These are phyloP conservation scores for Squalus acanthias DNA, from an alignment of 2,797 vertebrate genomes.

Conservation along the genomic window DNA sequence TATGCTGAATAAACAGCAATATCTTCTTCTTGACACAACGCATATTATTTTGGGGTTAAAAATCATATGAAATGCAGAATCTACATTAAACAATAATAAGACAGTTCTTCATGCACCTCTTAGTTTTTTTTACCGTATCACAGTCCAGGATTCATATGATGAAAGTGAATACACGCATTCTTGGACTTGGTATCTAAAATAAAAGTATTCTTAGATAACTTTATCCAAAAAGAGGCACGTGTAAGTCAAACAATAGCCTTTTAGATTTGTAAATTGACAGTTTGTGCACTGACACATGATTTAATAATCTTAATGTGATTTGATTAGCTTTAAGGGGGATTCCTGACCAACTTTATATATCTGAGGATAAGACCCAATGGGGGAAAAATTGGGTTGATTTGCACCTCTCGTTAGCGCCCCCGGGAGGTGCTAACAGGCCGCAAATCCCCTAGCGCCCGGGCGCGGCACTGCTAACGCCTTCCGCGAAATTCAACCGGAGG, in stretches of 20 bases:
- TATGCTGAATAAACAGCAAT: not conserved
- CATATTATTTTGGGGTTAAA: not conserved
- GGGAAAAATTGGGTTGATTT: no score
- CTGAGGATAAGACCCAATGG: not conserved
- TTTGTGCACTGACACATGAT: not conserved
- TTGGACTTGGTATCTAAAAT: not conserved
- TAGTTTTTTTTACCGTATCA: not conserved
- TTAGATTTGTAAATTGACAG: not conserved
- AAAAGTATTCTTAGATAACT: not conserved
- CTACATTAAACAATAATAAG: not conserved
- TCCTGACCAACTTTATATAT: not conserved
- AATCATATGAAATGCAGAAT: not conserved
- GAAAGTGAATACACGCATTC: not conserved
- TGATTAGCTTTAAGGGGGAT: not conserved
- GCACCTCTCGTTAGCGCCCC: no score
- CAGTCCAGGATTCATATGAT: not conserved
- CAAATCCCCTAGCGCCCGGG: no score
- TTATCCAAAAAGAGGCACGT: not conserved
- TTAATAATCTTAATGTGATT: not conserved
- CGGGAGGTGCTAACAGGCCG: no score
- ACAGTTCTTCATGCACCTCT: no score
- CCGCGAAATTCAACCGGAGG: no score
- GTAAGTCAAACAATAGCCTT: not conserved
- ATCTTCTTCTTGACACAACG: not conserved
- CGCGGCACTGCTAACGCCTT: no score